These are phyloP conservation scores for Orgyia antiqua DNA, from an alignment of 2,888 invertebrate species.

Conservation along the genomic window DNA sequence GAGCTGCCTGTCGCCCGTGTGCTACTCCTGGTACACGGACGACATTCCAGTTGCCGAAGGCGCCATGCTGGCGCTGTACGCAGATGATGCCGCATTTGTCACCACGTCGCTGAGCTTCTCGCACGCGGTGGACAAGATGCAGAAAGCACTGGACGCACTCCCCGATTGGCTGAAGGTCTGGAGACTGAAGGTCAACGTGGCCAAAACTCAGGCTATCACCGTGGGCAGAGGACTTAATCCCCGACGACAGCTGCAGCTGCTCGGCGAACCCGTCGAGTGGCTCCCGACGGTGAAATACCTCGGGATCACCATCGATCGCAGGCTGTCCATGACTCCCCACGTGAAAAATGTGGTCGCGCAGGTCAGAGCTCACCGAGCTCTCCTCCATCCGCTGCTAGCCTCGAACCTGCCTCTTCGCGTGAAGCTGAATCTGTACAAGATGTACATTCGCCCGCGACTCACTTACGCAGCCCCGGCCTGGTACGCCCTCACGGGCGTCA, in stretches of 20 bases:
- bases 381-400: background rate
- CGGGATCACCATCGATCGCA: background rate
- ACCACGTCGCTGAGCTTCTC: background rate
- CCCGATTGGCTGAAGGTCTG: constrained; percentile 5
- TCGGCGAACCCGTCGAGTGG: background rate
- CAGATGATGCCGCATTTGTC: background rate
- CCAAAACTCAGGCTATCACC: background rate
- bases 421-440: background rate
- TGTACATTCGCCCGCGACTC: background rate
- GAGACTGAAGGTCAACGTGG: background rate
- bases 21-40: background rate
- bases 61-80: background rate
- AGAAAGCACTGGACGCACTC: background rate
- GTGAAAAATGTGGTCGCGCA: background rate
- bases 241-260: background rate
- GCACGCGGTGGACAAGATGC: background rate
- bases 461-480: background rate
- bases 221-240: background rate
- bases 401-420: background rate
- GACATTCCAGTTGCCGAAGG: background rate
- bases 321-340: background rate
- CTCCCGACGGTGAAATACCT: background rate
- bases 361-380: background rate
- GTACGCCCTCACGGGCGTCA: background rate
- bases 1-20: background rate